Base-by-base conservation (phyloP, 35 echinoderm and acorn worm genomes). In the Amphiura filiformis region DNA sequence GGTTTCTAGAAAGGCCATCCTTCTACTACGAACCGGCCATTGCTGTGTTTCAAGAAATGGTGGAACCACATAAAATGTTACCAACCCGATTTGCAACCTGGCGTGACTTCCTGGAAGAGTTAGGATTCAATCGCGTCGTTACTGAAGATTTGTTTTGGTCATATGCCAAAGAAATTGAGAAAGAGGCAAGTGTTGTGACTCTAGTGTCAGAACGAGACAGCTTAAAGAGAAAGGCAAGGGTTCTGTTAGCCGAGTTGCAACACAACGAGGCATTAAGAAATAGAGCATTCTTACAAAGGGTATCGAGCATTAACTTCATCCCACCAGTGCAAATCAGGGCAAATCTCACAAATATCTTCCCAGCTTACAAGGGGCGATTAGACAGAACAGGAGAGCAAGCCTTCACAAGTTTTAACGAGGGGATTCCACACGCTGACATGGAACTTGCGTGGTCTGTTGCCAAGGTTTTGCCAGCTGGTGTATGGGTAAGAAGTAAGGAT, bases 381-480 rank as follows among this genome's bases (percentile, higher is more conserved):
- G 37, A 36, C 31, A 0, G 32, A 34, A 56, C 34, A 33, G 44
- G 38, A n/a, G 14, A n/a, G 28, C 34, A 0, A 32, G 38, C 85
- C 23, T 87, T 39, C 39, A 79, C 42, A 30, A 35, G 32, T 15
- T 78, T 35, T 20, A 1, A 26, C 17, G 65, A 38, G 11, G 39
- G 31, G 41, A 31, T 87, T 14, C 37, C 85, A 47, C 3, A 30
- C 5, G 23, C 31, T 20, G 15, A 87, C 18, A 77, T 78, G 31
- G 23, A 87, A 57, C 41, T 86, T 26, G 85, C 75, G 28, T 87
- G 85, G 85, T 47, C 85, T 75, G 65, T 28, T 20, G 35, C 75
- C 38, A 78, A n/a, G 9, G 26, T 87, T 13, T 36, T 87, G 28
- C 85, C 85, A 12, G 5, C 18, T 49, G 77, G 39, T 35, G 75